phyloP scores from a whole-genome alignment of 35 echinoderm and acorn worm species.

The Amphiura filiformis region DNA sequence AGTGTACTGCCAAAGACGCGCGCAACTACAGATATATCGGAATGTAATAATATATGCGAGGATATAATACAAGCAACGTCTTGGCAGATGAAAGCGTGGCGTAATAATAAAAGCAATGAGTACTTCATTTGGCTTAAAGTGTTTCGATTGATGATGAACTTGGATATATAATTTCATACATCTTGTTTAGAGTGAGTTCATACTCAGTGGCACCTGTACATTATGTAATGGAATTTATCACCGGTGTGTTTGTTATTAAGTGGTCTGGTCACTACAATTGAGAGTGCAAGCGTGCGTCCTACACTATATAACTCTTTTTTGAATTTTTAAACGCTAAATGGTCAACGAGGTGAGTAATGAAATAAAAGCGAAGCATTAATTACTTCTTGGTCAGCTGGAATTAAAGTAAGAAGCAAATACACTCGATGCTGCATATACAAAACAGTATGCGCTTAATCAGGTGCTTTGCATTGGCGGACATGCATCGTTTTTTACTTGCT shows the following conservation, averaged over 20 bases:
- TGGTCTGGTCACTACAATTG: not conserved
- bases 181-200: not conserved
- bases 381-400: not conserved
- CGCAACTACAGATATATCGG: not conserved
- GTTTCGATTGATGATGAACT: not conserved
- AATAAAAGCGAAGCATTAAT: not conserved
- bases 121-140: not conserved
- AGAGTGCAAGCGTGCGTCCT: not conserved
- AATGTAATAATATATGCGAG: not conserved
- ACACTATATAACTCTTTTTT: not conserved
- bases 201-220: too few relatives aligned
- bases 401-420: not conserved
- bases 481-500: too few relatives aligned
- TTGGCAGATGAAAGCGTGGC: not conserved
- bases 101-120: not conserved
- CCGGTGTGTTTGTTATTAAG: not conserved
- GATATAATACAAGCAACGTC: not conserved
- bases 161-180: not conserved
- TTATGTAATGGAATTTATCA: slow-evolving; percentile 7
- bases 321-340: not conserved
- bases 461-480: not conserved
- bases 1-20: not conserved
- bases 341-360: not conserved
- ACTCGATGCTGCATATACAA: not conserved
- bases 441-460: not conserved